Evolutionary conservation across 2,113 vertebrate species (phyloP).

Genomic region (Psittacara wagleri): DNA sequence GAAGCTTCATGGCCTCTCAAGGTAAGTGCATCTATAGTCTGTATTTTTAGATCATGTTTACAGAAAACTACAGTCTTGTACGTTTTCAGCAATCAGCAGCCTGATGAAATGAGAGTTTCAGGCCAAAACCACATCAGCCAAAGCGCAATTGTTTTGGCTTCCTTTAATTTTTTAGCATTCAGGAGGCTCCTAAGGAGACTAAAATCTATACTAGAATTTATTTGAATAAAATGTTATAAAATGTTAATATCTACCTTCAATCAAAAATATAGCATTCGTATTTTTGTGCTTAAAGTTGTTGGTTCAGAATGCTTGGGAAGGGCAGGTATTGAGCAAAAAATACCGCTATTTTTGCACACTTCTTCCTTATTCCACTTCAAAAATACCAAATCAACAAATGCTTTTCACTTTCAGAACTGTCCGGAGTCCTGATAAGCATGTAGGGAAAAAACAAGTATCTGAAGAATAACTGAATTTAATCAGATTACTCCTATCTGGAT

Average conservation of each 20-base stretch:
- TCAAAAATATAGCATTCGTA: not conserved
- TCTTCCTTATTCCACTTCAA: not conserved
- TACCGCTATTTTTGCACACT: not conserved
- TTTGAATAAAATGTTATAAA: not conserved
- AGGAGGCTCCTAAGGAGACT: slow-evolving; percentile 6
- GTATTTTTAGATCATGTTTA: slow-evolving; percentile 48
- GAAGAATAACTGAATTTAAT: not conserved
- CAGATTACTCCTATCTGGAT: not conserved
- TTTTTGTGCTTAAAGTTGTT: not conserved
- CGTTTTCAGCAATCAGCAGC: slow-evolving; percentile 19
- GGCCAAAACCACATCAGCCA: slow-evolving; percentile 25
- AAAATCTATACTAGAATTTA: slow-evolving; percentile 41
- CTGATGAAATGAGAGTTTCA: slow-evolving; percentile 41
- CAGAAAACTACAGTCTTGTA: not conserved
- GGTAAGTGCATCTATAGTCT: slow-evolving; percentile 73
- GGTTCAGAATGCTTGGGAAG: not conserved
- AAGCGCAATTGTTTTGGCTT: slow-evolving; percentile 4
- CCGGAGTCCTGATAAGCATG: not conserved
- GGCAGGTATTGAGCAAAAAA: not conserved
- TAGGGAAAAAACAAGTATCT: not conserved
- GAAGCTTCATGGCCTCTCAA: slow-evolving; percentile 79
- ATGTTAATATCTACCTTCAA: not conserved
- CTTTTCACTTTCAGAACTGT: not conserved
- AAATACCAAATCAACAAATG: not conserved
- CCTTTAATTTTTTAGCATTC: slow-evolving; percentile 28